Conservation (phyloP, 2,888 invertebrate species). For the Omphaloscelis lunosa region DNA sequence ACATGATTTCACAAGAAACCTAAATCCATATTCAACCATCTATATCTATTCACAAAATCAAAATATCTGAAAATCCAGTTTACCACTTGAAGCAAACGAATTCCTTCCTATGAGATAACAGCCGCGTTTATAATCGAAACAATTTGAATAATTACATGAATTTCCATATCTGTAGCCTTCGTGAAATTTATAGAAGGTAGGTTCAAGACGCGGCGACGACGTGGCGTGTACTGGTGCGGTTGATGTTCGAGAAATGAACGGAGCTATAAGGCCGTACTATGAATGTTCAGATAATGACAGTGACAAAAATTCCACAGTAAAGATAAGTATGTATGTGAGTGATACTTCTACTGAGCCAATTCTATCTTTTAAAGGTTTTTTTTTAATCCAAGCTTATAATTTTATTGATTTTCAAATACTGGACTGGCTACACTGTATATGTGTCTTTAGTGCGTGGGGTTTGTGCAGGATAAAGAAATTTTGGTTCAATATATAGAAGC, state of each 20-base stretch:
- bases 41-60: background rate
- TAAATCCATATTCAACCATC: too few species aligned
- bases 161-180: constrained; percentile 73
- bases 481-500: constrained; percentile 64
- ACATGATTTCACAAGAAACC: background rate
- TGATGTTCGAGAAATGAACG: constrained; percentile 9
- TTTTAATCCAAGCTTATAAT: too few species aligned
- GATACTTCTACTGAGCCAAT: too few species aligned
- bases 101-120: constrained; percentile 46
- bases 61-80: constrained; percentile 4
- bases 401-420: background rate
- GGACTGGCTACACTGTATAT: background rate
- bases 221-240: constrained; percentile 34
- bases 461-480: background rate
- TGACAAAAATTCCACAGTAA: background rate
- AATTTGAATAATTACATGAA: constrained; percentile 81
- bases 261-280: background rate
- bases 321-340: too few species aligned
- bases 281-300: background rate
- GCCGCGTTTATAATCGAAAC: constrained; percentile 65
- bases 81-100: constrained; percentile 44
- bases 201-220: constrained; percentile 58
- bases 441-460: background rate
- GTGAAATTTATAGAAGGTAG: constrained; percentile 68
- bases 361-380: too few species aligned